Percentiles rank a stretch among this genome's conserved stretches.
phyloP scores from a whole-genome alignment of 2,113 vertebrate genomes.

The Morphnarchus princeps region DNA sequence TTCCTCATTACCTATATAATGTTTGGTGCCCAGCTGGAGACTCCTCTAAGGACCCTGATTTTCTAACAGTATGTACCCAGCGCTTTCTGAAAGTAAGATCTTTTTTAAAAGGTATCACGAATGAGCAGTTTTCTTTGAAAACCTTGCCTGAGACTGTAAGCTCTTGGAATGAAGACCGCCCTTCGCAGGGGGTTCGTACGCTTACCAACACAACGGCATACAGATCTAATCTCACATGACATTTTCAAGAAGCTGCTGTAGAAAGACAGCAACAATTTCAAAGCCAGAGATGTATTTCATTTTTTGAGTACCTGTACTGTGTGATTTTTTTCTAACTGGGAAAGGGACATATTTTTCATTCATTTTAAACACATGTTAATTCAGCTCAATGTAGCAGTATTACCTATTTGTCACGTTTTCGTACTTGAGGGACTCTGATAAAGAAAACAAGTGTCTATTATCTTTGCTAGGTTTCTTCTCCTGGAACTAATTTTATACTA shows the following conservation, averaged over 20 bases:
- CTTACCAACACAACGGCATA: neutral
- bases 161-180: neutral
- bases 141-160: neutral
- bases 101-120: neutral
- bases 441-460: neutral
- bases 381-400: neutral
- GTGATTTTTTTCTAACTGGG: neutral
- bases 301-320: neutral
- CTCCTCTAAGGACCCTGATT: neutral
- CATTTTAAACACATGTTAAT: neutral
- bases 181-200: neutral
- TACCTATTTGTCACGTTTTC: neutral
- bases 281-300: neutral
- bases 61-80: neutral
- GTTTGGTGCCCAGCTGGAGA: neutral
- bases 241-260: slow-evolving; percentile 21
- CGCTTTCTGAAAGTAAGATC: neutral
- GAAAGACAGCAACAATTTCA: slow-evolving; percentile 2
- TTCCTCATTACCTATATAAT: neutral
- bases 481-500: neutral
- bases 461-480: neutral
- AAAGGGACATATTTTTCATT: neutral
- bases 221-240: slow-evolving; percentile 43
- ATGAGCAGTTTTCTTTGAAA: neutral
- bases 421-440: neutral